Base-by-base conservation (phyloP, 1,140 invertebrate species). In the Tribolium castaneum region DNA sequence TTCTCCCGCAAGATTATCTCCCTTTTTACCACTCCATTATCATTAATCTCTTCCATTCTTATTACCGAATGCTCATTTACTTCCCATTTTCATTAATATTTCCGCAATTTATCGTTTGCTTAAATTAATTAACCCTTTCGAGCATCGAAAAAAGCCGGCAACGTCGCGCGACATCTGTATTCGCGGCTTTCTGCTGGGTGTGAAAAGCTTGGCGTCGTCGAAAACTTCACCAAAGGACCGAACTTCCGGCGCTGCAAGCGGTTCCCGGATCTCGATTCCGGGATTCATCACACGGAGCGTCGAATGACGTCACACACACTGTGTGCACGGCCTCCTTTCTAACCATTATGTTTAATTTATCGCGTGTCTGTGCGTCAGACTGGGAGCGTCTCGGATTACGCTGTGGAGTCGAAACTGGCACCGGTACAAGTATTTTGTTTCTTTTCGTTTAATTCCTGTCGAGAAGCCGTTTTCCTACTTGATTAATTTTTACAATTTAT, bases 401-500 rank as follows among this genome's bases (percentile, higher is more conserved):
- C 66, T 72, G 62, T 66, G 25, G 54, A 72, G 70, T 51, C 49
- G 19, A 50, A 72, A 75, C 51, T 83, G 81, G 82, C 81, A 81
- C 35, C 71, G 72, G 71, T 83, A 82, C 82, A 82, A 83, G 73
- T 56, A 80, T 77, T 81, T 81, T 82, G 77, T 77, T 83, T 77
- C 79, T 81, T 83, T 83, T 82, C 77, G 70, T 81, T 80, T 78
- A 81, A 81, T 82, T 83, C 59, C 73, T 80, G 81, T 83, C 82
- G 79, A 80, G 76, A 80, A 75, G 70, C 80, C 77, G 82, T 79
- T 81, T 76, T 79, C 78, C 72, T 79, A 77, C 80, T 83, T 83
- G 82, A 83, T 83, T 83, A 83, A 83, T 83, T 83, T 83, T 83
- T 81, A 77, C 80, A 80, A 83, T 83, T 83, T 83, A 83, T 83